A percentile compares a stretch with the other conserved stretches of the same genome.
These are phyloP conservation scores for Thamnaconus septentrionalis DNA, from an alignment of 2,113 vertebrate genomes.

Conservation along the genomic window DNA sequence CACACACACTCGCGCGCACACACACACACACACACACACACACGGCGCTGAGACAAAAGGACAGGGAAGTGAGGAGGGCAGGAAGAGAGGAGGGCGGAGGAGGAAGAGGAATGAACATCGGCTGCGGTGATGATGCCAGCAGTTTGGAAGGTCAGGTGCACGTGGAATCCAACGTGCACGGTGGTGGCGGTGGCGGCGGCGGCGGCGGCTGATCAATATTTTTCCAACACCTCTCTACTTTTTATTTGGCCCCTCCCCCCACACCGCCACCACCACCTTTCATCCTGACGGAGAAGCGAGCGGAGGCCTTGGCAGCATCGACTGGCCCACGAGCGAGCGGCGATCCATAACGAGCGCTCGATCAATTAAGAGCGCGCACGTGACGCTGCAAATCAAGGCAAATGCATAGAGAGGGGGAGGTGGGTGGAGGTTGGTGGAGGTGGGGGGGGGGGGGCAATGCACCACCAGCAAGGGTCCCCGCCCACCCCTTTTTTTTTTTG, in stretches of 20 bases:
- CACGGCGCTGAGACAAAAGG: slow-evolving; percentile 58
- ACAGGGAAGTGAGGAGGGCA: slow-evolving; percentile 48
- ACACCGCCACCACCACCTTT: slow-evolving; percentile 7
- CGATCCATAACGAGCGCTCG: slow-evolving; percentile 63
- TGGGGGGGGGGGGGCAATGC: no score
- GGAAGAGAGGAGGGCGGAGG: slow-evolving; percentile 23
- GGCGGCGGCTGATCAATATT: slow-evolving; percentile 65
- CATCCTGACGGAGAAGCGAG: slow-evolving; percentile 40
- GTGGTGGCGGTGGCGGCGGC: no score
- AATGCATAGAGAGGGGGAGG: slow-evolving; percentile 49
- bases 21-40: slow-evolving; percentile 30
- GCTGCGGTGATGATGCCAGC: slow-evolving; percentile 62
- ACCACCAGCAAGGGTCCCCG: no score
- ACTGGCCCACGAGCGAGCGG: slow-evolving; percentile 47
- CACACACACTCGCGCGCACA: slow-evolving; percentile 23
- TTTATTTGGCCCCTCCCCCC: slow-evolving; percentile 9
- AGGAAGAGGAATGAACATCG: slow-evolving; percentile 32
- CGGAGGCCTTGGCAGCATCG: slow-evolving; percentile 58
- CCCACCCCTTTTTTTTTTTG: slow-evolving; percentile 6
- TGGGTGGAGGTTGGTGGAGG: slow-evolving; percentile 50
- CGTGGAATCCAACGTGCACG: slow-evolving; percentile 57
- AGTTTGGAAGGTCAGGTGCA: slow-evolving; percentile 69
- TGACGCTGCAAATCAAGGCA: slow-evolving; percentile 54
- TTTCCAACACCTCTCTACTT: slow-evolving; percentile 12
- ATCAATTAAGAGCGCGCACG: slow-evolving; percentile 71